Evolutionary conservation across 2,113 vertebrate species (phyloP).

Genomic region (Climacteris rufus): DNA sequence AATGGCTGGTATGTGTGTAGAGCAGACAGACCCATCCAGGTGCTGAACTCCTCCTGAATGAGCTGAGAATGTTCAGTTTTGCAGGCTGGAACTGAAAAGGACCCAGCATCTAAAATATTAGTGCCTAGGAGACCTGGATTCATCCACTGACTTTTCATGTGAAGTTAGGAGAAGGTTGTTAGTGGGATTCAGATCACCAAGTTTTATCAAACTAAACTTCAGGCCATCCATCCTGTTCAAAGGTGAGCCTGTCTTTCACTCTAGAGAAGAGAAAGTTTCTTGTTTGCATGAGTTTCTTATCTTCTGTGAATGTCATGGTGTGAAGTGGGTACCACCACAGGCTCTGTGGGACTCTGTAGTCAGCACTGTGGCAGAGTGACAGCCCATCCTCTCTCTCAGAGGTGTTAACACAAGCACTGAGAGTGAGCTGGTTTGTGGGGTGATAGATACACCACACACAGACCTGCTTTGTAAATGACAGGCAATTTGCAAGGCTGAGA

Average conservation of each 20-base stretch:
- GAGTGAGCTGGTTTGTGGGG: neutral
- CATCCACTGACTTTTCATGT: neutral
- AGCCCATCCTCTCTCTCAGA: neutral
- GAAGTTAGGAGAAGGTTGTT: neutral
- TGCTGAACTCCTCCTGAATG: neutral
- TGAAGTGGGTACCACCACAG: neutral
- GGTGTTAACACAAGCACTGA: neutral
- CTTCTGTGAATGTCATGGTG: neutral
- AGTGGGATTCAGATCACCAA: neutral
- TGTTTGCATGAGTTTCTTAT: neutral
- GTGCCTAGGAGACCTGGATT: neutral
- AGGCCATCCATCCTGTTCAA: neutral
- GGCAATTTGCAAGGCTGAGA: neutral
- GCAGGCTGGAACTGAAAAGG: neutral
- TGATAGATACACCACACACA: neutral
- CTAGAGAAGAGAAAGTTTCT: neutral
- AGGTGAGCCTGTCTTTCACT: neutral
- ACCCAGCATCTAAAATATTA: fast-evolving
- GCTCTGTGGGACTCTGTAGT: neutral
- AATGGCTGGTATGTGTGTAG: neutral
- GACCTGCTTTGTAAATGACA: neutral
- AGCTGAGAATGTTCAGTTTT: neutral
- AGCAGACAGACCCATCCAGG: neutral
- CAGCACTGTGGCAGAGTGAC: neutral
- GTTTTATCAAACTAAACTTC: neutral